Conservation (phyloP, 2,888 invertebrate species). For the Galerucella pusilla region DNA sequence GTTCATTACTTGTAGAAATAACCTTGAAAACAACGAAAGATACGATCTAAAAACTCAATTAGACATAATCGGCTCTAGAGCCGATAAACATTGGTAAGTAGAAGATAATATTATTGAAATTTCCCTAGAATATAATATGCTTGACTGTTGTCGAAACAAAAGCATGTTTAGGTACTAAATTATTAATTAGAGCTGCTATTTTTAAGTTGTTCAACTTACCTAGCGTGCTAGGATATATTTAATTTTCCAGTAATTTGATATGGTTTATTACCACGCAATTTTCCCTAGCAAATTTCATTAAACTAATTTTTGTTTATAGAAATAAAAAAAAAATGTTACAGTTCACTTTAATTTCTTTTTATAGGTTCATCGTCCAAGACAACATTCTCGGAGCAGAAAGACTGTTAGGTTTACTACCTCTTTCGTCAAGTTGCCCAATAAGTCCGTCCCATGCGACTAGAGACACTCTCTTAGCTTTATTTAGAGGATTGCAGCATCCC, state of each 20-base stretch:
- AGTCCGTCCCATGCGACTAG: slow-evolving; percentile 73
- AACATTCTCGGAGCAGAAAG: slow-evolving; percentile 82
- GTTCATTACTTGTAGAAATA: slow-evolving; percentile 74
- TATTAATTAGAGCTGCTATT: slow-evolving; percentile 11
- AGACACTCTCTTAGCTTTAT: slow-evolving; percentile 80
- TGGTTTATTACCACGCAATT: slow-evolving; percentile 22
- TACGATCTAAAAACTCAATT: slow-evolving; percentile 85
- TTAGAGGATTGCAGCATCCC: slow-evolving; percentile 89
- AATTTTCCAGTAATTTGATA: slow-evolving; percentile 11
- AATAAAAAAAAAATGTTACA: too few species aligned
- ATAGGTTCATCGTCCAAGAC: slow-evolving; percentile 83
- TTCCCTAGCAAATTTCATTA: slow-evolving; percentile 11
- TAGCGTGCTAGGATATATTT: slow-evolving; percentile 16
- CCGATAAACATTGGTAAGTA: slow-evolving; percentile 84
- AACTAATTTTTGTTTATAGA: background rate
- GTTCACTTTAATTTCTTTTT: background rate
- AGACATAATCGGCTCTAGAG: slow-evolving; percentile 83
- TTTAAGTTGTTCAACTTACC: background rate
- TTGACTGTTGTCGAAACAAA: background rate
- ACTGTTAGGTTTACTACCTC: slow-evolving; percentile 77
- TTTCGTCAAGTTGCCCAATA: slow-evolving; percentile 74
- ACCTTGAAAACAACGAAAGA: slow-evolving; percentile 73
- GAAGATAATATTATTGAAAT: background rate
- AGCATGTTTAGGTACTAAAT: background rate
- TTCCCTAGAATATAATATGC: too few species aligned